Evolutionary conservation across 2,113 vertebrate genomes (phyloP), one percentile per base, ranked within the genome.

Genomic region (Perccottus glenii): DNA sequence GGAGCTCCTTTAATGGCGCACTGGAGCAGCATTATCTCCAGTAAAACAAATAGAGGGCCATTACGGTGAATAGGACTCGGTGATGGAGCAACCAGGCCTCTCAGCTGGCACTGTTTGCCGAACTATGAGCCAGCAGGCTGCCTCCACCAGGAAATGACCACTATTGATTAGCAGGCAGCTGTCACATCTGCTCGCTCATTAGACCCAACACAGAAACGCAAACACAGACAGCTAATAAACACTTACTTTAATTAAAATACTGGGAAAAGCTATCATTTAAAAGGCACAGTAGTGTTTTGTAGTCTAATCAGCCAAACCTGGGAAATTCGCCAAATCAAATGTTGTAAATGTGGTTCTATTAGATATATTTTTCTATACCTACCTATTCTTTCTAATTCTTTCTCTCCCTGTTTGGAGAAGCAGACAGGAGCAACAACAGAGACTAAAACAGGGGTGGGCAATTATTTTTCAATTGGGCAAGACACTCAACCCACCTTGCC

Each of bases 81-180:
- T 61, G 63, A 11, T 40, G 67, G 70, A 16, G 61, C n/a, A 55
- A 19, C 19, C 63, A 45, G 52, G 59, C 35, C 60, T 16, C 32
- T 75, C 63, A 57, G 46, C 53, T 75, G 67, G 57, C 56, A 27
- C 32, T 75, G 77, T 79, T 67, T 75, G 73, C 60, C 11, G 68
- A 75, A 11, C 48, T 55, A 4, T 16, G 50, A 60, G 53, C 11
- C 56, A 46, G 60, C 40, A 33, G 55, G 9, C 64, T 47, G 59
- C 45, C 65, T 3, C 19, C 59, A n/a, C 65, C 58, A 60, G 76
- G 60, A 81, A 83, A 80, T 67, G 38, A 55, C 11, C 78, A 27
- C 16, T 67, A 75, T 78, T 78, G 77, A 90, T 87, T 55, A 59
- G 27, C 5, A 58, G 58, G 64, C 84, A 89, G 72, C 69, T 81